Base-by-base conservation (phyloP, 2,888 invertebrate genomes). In the Chrysomela aeneicollis region DNA sequence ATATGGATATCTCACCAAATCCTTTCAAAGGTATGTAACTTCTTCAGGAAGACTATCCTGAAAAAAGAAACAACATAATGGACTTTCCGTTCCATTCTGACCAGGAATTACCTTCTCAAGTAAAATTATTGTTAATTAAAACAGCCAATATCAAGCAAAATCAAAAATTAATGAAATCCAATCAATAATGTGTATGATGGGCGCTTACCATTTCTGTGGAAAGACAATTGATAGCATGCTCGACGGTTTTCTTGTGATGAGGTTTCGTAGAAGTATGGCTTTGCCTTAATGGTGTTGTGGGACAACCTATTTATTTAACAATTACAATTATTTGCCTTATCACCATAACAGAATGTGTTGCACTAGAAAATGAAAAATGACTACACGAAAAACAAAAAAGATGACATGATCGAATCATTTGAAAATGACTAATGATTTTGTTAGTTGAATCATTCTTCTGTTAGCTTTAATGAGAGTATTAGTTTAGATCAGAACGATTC, bases 141-240 rank as follows among this genome's bases (percentile, higher is more conserved):
- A 42, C 42, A 42, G 42, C 42, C 42, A 42, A 42, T 42, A 42
- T 2, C 42, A 42, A 42, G 42, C 57, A 46, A 22, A 57, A 46
- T 37, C 21, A 17, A 35, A 42, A 26, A 26, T 5, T 26, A 18
- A 37, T 9, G 18, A 22, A 46, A 57, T 46, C 8, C 22, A 22
- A 22, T 26, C 18, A 57, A 10, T 26, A n/a, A 26, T 21, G 26
- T 9, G 3, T 5, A 57, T 22, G 22, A 18, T 26, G 15, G 6
- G 21, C 42, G 88, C 90, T 91, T 85, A 93, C 92, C 91, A 93
- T 91, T 90, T 93, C 93, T 74, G 90, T 90, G 77, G 92, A 92
- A 78, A 93, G 89, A 83, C 91, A 92, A 83, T 91, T 92, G 80
- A 93, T 88, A 76, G 91, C 89, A 80, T 88, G 88, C 81, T 89